phyloP scores from a whole-genome alignment of 2,888 invertebrate species.

The Epistrophella euchroma region DNA sequence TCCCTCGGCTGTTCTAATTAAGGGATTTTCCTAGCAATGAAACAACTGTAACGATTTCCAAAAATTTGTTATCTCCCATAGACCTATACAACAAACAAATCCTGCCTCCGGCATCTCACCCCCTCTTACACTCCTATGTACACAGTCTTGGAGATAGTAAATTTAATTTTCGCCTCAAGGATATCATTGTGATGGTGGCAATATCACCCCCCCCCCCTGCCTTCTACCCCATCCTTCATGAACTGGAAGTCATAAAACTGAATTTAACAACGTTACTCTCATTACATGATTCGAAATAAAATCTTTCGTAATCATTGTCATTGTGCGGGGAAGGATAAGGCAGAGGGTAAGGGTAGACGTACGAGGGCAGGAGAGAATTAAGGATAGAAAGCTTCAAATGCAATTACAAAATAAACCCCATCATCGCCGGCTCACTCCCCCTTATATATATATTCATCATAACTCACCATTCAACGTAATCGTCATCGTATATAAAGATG shows the following conservation, averaged over 20 bases:
- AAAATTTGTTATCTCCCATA: conserved; percentile 67
- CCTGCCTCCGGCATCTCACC: conserved; percentile 13
- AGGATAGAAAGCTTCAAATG: conserved; percentile 48
- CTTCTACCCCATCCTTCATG: background rate
- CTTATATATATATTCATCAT: conserved; percentile 32
- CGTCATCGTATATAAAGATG: conserved; percentile 58
- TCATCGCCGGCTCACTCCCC: conserved; percentile 24
- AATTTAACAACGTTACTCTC: conserved; percentile 66
- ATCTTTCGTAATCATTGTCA: conserved; percentile 50
- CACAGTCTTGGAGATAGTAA: conserved; percentile 20
- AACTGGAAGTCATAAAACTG: conserved; percentile 57
- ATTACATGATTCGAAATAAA: conserved; percentile 65
- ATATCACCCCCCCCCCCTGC: background rate
- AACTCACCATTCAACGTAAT: conserved; percentile 63
- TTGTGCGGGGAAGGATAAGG: background rate
- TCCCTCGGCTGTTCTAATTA: conserved; percentile 73
- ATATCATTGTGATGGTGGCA: conserved; percentile 6
- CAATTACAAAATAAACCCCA: conserved; percentile 59
- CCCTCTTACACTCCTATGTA: background rate
- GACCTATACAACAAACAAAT: conserved; percentile 50
- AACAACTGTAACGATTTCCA: conserved; percentile 71
- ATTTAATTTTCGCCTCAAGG: conserved; percentile 46
- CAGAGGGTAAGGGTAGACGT: background rate
- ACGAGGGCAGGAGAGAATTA: no score
- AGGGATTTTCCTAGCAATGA: conserved; percentile 72